A percentile compares a stretch with the other conserved stretches of the same genome.
Conservation (phyloP, 2,797 vertebrate species). For the Lindbergichthys nudifrons region DNA sequence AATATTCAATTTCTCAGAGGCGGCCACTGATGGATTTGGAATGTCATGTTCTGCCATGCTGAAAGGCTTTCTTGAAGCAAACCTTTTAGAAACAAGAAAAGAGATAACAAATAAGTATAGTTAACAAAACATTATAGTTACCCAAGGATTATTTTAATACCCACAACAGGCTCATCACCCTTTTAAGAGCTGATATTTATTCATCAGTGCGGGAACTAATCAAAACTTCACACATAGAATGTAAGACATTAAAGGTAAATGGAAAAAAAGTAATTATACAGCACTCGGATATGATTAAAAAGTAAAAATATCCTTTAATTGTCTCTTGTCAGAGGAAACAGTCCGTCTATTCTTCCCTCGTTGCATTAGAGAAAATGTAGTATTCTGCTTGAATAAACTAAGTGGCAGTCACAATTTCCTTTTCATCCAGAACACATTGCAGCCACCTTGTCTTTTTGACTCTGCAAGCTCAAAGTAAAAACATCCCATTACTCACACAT, state of each 20-base stretch:
- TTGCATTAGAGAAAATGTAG: slow-evolving; percentile 26
- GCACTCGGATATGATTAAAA: slow-evolving; percentile 40
- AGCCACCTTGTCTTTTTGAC: slow-evolving; percentile 6
- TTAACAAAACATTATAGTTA: slow-evolving; percentile 26
- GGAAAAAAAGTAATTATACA: slow-evolving; percentile 18
- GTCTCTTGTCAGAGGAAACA: not conserved
- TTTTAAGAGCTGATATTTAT: slow-evolving; percentile 2
- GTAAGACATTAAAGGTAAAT: slow-evolving; percentile 36
- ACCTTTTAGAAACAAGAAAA: slow-evolving; percentile 62
- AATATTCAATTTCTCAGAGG: slow-evolving; percentile 21
- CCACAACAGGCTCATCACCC: slow-evolving; percentile 17
- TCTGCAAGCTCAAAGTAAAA: slow-evolving; percentile 22
- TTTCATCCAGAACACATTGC: slow-evolving; percentile 37
- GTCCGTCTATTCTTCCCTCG: slow-evolving; percentile 27
- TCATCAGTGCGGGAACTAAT: slow-evolving; percentile 2
- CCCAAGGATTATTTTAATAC: slow-evolving; percentile 28
- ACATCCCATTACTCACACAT: slow-evolving; percentile 26
- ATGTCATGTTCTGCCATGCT: slow-evolving; percentile 21
- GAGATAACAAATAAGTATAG: slow-evolving; percentile 21
- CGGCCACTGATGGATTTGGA: slow-evolving; percentile 31
- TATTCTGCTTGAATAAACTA: slow-evolving; percentile 26
- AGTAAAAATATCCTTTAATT: slow-evolving; percentile 39
- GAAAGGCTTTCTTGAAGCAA: slow-evolving; percentile 22
- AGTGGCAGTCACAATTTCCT: slow-evolving; percentile 41
- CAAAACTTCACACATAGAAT: slow-evolving; percentile 15